Evolutionary conservation across 2,888 invertebrate genomes (phyloP), one percentile per base, ranked within the genome.

Genomic region (Lepetodrilus schrolli): DNA sequence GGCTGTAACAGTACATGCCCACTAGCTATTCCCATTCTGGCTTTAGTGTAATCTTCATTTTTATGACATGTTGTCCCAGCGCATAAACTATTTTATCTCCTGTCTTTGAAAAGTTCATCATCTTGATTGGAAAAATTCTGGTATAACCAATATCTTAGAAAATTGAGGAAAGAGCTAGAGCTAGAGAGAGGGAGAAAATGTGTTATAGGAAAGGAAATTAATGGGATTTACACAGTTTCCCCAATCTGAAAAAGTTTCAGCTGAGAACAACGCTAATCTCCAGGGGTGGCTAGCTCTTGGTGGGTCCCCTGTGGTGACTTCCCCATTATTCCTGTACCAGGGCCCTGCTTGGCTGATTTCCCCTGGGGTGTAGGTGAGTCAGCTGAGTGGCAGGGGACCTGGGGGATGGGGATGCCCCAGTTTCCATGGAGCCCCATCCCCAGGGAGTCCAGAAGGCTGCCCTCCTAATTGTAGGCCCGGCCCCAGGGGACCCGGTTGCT

Each of bases 321-420:
- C 34, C 30, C 50, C 58, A 26, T 30, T 58, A 30, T 17, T 58
- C 34, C 58, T 30, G 30, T 58, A 34, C 58, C 30, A n/a, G 30
- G 58, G 13, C 23, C 17, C 30, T 34, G 30, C 34, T n/a, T n/a
- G n/a, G 58, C 58, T 58, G 58, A 58, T 58, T 58, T 58, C 58
- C 58, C 58, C 17, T 23, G 58, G 58, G 58, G 58, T 58, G n/a
- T 17, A 34, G 58, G 30, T 58, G 58, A 58, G 58, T 58, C 58
- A 58, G 30, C 58, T 58, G 58, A 4, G 10, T 17, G 3, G 21
- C 26, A 58, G 58, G 58, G 26, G 58, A 30, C 13, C 17, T 23
- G 58, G 30, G 58, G 34, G 30, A 17, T 10, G 58, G 58, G 34
- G n/a, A 17, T 58, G 58, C 30, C 58, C 58, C 34, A 58, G 58